phyloP scores from a whole-genome alignment of 2,888 invertebrate species.

The Hydroisotoma schaefferi region DNA sequence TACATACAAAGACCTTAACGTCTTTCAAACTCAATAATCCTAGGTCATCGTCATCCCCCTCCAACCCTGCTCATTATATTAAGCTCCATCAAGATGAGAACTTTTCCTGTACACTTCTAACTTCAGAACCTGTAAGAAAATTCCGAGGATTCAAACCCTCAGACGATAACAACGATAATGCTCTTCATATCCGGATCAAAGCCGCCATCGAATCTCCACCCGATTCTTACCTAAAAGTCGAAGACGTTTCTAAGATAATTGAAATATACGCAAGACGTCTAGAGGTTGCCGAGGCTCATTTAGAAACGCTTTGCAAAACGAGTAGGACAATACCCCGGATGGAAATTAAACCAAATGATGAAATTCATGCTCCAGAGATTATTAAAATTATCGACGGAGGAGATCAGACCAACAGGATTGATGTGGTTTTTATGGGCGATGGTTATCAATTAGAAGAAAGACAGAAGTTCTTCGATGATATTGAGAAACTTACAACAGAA shows the following conservation, averaged over 20 bases:
- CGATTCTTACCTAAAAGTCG: slow-evolving; percentile 18
- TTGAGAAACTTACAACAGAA: slow-evolving; percentile 27
- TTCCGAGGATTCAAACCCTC: slow-evolving; percentile 28
- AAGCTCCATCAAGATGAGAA: slow-evolving; percentile 26
- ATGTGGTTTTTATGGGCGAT: slow-evolving; percentile 46
- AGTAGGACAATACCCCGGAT: neutral
- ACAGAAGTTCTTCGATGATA: slow-evolving; percentile 29
- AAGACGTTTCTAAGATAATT: slow-evolving; percentile 27
- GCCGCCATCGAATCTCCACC: slow-evolving; percentile 10
- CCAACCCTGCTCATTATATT: no score
- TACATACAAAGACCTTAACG: no score
- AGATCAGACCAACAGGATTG: slow-evolving; percentile 36
- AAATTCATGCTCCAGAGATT: slow-evolving; percentile 30
- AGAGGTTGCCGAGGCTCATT: slow-evolving; percentile 13
- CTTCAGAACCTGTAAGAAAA: slow-evolving; percentile 19
- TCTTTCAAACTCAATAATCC: no score
- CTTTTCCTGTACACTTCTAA: slow-evolving; percentile 24
- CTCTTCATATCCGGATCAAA: slow-evolving; percentile 19
- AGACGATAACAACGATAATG: slow-evolving; percentile 23
- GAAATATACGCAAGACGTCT: slow-evolving; percentile 31
- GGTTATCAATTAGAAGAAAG: slow-evolving; percentile 28
- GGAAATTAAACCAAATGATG: neutral
- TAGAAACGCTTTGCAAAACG: slow-evolving; percentile 28
- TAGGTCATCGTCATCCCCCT: no score
- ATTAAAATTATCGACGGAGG: slow-evolving; percentile 40